These are phyloP conservation scores for Nyctalus aviator DNA, from an alignment of 2,797 vertebrate genomes.

Conservation along the genomic window DNA sequence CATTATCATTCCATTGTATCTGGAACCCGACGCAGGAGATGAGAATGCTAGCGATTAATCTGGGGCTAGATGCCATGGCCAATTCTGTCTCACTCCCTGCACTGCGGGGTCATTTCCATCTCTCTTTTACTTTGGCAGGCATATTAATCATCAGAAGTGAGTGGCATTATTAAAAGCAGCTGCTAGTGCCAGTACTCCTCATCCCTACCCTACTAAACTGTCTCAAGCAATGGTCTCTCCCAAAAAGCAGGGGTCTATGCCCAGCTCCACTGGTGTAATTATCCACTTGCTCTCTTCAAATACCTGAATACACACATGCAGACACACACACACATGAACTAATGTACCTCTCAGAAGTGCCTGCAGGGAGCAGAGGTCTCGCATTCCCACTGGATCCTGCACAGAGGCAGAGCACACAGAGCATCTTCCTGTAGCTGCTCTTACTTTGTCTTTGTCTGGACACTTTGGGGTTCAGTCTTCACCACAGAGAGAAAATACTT, in stretches of 20 bases:
- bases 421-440: not conserved
- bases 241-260: not conserved
- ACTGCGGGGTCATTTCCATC: not conserved
- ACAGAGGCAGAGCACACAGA: not conserved
- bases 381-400: no score
- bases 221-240: not conserved
- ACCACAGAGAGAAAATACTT: not conserved
- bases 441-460: not conserved
- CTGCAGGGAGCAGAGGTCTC: not conserved
- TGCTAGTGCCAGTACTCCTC: not conserved
- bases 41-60: not conserved
- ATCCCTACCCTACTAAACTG: not conserved
- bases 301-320: not conserved
- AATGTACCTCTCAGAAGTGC: not conserved
- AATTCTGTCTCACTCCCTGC: not conserved
- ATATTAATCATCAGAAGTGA: conserved; percentile 49
- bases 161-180: not conserved
- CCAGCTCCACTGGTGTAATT: not conserved
- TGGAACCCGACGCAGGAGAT: not conserved
- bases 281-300: not conserved
- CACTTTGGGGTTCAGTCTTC: not conserved
- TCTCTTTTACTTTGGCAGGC: conserved; percentile 42
- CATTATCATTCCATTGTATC: not conserved
- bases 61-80: not conserved
- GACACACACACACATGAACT: not conserved